phyloP scores from a whole-genome alignment of 2,113 vertebrate species.

The Rhizomys pruinosus region DNA sequence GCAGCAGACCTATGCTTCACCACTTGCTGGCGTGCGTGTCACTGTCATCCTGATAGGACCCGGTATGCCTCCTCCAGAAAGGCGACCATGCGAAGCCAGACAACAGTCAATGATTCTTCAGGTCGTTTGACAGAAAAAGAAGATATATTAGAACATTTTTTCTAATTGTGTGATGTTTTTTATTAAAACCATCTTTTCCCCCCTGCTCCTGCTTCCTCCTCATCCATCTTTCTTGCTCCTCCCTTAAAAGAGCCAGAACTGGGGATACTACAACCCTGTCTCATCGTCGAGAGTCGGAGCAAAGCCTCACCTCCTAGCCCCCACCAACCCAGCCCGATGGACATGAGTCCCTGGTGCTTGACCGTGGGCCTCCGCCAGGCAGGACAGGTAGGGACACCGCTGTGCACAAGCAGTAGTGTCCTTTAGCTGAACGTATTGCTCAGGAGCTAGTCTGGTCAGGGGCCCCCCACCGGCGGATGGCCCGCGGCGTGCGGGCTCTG shows the following conservation, averaged over 20 bases:
- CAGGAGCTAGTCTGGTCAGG: slow-evolving; percentile 91
- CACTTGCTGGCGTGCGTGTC: slow-evolving; percentile 65
- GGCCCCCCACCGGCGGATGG: slow-evolving; percentile 76
- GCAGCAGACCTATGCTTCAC: slow-evolving; percentile 57
- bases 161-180: slow-evolving; percentile 84
- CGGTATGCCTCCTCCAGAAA: slow-evolving; percentile 67
- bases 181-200: slow-evolving; percentile 85
- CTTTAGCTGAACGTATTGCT: slow-evolving; percentile 92
- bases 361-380: slow-evolving; percentile 79
- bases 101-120: slow-evolving; percentile 79
- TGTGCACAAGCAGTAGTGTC: slow-evolving; percentile 94
- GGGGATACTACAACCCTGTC: slow-evolving; percentile 84
- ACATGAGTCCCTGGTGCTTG: slow-evolving; percentile 80
- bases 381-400: slow-evolving; percentile 92
- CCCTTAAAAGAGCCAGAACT: slow-evolving; percentile 85
- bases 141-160: slow-evolving; percentile 78
- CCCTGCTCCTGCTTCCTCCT: slow-evolving; percentile 84
- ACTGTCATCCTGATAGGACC: slow-evolving; percentile 71
- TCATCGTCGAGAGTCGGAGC: slow-evolving; percentile 83
- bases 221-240: slow-evolving; percentile 84
- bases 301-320: slow-evolving; percentile 84
- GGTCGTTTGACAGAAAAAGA: slow-evolving; percentile 80
- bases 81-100: slow-evolving; percentile 76
- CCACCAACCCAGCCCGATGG: slow-evolving; percentile 82
- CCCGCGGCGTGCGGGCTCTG: slow-evolving; percentile 78